Base-by-base conservation (phyloP, 2,888 invertebrate genomes). In the Temnothorax ravouxi region DNA sequence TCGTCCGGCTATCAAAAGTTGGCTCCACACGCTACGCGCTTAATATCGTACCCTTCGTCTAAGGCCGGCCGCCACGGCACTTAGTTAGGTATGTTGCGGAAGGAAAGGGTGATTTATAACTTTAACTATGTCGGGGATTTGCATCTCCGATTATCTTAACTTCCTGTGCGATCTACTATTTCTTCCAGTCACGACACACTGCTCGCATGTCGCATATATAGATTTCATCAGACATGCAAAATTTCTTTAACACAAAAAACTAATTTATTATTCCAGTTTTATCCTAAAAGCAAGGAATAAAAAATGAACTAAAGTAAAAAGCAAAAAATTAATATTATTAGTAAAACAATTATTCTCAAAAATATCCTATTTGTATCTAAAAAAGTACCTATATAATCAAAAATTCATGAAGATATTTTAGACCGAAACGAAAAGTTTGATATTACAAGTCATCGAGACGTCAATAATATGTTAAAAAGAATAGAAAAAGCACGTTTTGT, bases 1-100 rank as follows among this genome's bases (percentile, higher is more conserved):
- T 91, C 87, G 91, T 89, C 91, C 86, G 87, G 84, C 91, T 90
- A 92, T 93, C 91, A 92, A 91, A 91, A 88, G 87, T 89, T 88
- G 86, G 69, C 86, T 84, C 84, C 29, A 29, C 29, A 29, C 29
- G 84, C 77, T 25, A 11, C 50, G 5, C 52, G 3, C 21, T 29
- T 41, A 25, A 69, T 34, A 21, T 6, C 67, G 5, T 25, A 34
- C 18, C 21, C 15, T 18, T 9, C 41, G 18, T 34, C 11, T 11
- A 5, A 11, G 21, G 34, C n/a, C 13, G 21, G 34, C n/a, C 13
- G 18, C 29, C 44, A 18, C 44, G 21, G 71, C 44, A 59, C 44
- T 69, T 64, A 25, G 18, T 69, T 64, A 25, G 13, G n/a, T 72
- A 64, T 34, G 56, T 75, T 21, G 61, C 25, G 41, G 38, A 76